A percentile compares a stretch with the other conserved stretches of the same genome.
phyloP scores from a whole-genome alignment of 1,140 invertebrate species.

The Subanguina moxae region DNA sequence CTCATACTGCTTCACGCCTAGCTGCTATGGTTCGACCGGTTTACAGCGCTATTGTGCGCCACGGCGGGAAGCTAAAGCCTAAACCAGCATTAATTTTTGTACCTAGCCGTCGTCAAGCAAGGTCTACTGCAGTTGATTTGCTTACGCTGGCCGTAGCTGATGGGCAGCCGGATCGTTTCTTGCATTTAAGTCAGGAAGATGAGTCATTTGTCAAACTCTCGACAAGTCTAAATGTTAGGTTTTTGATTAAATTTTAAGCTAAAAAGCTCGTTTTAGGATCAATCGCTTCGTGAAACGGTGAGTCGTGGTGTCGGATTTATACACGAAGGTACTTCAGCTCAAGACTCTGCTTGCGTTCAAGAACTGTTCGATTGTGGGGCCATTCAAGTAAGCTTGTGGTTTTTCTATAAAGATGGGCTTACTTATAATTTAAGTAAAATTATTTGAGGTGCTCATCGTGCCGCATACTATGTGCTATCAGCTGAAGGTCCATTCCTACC shows the following conservation, averaged over 20 bases:
- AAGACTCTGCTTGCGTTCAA: constrained; percentile 82
- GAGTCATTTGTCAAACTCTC: constrained; percentile 63
- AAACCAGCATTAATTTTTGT: constrained; percentile 95
- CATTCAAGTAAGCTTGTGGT: constrained; percentile 67
- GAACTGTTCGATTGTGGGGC: constrained; percentile 86
- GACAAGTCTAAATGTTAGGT: background rate
- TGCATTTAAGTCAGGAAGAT: constrained; percentile 73
- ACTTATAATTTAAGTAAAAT: background rate
- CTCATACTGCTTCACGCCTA: constrained; percentile 87
- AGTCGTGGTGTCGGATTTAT: constrained; percentile 91
- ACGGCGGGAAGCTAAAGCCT: constrained; percentile 69
- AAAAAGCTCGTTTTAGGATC: constrained; percentile 69
- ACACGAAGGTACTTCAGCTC: constrained; percentile 81
- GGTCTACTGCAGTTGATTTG: constrained; percentile 88
- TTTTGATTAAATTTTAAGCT: background rate
- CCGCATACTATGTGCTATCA: constrained; percentile 87
- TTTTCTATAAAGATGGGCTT: constrained; percentile 2
- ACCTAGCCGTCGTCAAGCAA: constrained; percentile 83
- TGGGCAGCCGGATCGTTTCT: constrained; percentile 75
- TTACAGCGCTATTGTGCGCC: constrained; percentile 84
- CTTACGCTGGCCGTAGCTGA: constrained; percentile 87
- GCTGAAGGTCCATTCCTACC: constrained; percentile 65
- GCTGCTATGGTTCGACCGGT: constrained; percentile 95
- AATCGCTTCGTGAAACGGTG: constrained; percentile 71
- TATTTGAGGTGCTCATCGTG: constrained; percentile 71